Evolutionary conservation across 1,140 invertebrate species (phyloP).

Genomic region (Drosophila bifasciata): DNA sequence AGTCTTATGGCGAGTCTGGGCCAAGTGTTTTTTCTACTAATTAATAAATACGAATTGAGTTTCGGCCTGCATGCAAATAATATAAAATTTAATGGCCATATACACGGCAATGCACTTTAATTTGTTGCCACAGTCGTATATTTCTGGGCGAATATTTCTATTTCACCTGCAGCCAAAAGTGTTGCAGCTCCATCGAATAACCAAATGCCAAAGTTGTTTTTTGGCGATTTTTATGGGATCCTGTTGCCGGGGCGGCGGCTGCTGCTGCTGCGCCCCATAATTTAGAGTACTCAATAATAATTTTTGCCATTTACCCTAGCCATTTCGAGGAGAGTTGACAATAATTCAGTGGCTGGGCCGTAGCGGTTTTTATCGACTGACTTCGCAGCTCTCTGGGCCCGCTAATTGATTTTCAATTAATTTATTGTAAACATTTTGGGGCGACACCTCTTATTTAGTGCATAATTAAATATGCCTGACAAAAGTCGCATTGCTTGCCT

Average conservation of each 20-base stretch:
- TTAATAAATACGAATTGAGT: constrained; percentile 67
- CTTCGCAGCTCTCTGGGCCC: constrained; percentile 22
- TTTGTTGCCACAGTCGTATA: constrained; percentile 62
- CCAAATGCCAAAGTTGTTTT: not conserved
- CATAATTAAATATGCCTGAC: constrained; percentile 65
- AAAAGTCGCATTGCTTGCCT: constrained; percentile 47
- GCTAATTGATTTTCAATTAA: constrained; percentile 81
- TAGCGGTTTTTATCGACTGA: constrained; percentile 31
- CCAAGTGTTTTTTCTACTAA: constrained; percentile 61
- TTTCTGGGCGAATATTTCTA: constrained; percentile 50
- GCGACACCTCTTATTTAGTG: constrained; percentile 69
- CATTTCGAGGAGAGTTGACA: constrained; percentile 46
- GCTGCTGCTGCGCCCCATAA: constrained; percentile 41
- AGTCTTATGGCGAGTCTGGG: not conserved
- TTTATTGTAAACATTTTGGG: constrained; percentile 72
- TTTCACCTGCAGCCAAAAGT: constrained; percentile 63
- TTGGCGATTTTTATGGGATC: constrained; percentile 39
- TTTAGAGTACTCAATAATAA: constrained; percentile 51
- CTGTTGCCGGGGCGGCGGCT: not conserved
- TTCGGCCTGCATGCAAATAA: constrained; percentile 58
- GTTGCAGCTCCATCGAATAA: not conserved
- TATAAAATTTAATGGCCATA: constrained; percentile 64
- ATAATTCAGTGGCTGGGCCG: constrained; percentile 49
- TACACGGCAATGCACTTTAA: constrained; percentile 75
- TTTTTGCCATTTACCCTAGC: constrained; percentile 52